Base-by-base conservation (phyloP, 2,797 vertebrate genomes). In the Silurus aristotelis region DNA sequence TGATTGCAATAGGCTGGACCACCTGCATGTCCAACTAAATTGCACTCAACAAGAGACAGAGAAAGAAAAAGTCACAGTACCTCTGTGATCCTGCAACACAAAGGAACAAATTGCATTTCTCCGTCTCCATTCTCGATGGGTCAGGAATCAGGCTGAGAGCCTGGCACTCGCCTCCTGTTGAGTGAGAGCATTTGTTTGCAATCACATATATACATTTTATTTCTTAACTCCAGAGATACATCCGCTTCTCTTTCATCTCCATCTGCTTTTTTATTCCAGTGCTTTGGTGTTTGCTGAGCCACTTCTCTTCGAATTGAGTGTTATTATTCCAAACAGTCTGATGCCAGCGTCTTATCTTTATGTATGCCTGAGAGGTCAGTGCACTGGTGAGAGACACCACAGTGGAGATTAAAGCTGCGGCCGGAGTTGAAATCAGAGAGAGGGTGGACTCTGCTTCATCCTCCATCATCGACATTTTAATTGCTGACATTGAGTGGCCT, bases 1-100 rank as follows among this genome's bases (percentile, higher is more conserved):
- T 60, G 27, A 10, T 78, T 10, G 22, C 72, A 80, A 60, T n/a
- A 79, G 75, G 68, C 83, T 71, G 79, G 92, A 94, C 92, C 95
- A 95, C 94, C 95, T 96, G 95, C 94, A 94, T 93, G 90, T 93
- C 92, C 92, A 95, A 96, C 93, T 94, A 95, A 96, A 96, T 93
- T 95, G 91, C 90, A 93, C 90, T 91, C 89, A 85, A 76, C 80
- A 73, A 43, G 60, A 84, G 82, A 88, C 87, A 90, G 88, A 89
- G 90, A 91, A 91, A 90, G 80, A 80, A 61, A 70, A 75, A 67
- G 61, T 63, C 81, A 43, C 56, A 20, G 92, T 92, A 87, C 89
- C 91, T 92, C 93, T 95, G 92, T 95, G 95, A 95, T 95, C 92
- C 91, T 81, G 83, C 89, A 89, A 92, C 89, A 95, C 92, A 95